These are phyloP conservation scores for Desoria tigrina DNA, from an alignment of 2,888 invertebrate species.

Conservation along the genomic window DNA sequence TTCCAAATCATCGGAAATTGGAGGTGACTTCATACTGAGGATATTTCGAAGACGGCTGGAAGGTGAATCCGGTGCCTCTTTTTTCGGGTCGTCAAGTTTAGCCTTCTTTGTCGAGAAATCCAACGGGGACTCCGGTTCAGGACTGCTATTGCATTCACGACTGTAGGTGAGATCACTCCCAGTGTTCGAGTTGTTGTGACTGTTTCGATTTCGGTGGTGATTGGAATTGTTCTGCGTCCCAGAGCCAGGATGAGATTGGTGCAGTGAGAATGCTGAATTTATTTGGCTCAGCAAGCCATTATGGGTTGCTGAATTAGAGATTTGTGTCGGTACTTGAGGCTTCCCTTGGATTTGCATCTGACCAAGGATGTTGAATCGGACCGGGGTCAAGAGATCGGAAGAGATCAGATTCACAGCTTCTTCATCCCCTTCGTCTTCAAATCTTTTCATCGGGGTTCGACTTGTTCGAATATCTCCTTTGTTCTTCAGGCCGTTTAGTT, in stretches of 20 bases:
- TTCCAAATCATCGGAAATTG: slow-evolving; percentile 12
- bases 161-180: not conserved
- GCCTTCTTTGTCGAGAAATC: slow-evolving; percentile 54
- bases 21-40: slow-evolving; percentile 50
- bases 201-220: not conserved
- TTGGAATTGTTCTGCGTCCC: not conserved
- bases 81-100: slow-evolving; percentile 16
- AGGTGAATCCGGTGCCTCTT: slow-evolving; percentile 32
- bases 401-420: slow-evolving; percentile 1
- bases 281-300: not conserved
- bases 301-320: no score
- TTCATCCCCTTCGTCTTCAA: slow-evolving; percentile 9
- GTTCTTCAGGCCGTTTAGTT: no score
- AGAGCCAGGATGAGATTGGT: not conserved
- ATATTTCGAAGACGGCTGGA: slow-evolving; percentile 47
- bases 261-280: not conserved
- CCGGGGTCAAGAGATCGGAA: slow-evolving; percentile 31
- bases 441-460: not conserved
- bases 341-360: slow-evolving; percentile 38
- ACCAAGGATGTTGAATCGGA: slow-evolving; percentile 47
- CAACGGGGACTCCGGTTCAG: slow-evolving; percentile 50
- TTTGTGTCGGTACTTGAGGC: not conserved
- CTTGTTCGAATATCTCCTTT: not conserved
- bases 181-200: not conserved
- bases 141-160: slow-evolving; percentile 7